Base-by-base conservation (phyloP, 2,888 invertebrate species). In the Romanomermis culicivorax region DNA sequence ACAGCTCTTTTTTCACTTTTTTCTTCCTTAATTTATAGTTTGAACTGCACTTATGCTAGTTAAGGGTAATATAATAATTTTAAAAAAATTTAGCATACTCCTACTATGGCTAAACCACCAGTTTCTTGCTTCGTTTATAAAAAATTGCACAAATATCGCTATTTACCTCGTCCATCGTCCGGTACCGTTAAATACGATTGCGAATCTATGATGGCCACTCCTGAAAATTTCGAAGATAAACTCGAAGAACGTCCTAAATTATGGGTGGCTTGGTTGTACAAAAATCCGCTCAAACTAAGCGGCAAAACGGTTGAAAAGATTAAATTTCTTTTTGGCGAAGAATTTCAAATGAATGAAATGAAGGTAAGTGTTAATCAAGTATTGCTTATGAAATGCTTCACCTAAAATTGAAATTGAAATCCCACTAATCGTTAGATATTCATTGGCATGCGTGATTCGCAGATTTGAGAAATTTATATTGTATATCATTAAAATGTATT, bases 211-310 rank as follows among this genome's bases (percentile, higher is more conserved):
- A 24, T 57, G 17, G 62, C 61, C 2, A 57, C 61, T 24, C 58
- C 63, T 14, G 55, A 56, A 2, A 57, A 62, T 36, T 66, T 67
- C 55, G 61, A 62, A 29, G 60, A 61, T 27, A 58, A 61, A 56
- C 55, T 55, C 2, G 60, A 58, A 14, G 62, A 60, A n/a, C 64
- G 66, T 11, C 63, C 67, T 11, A 67, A 67, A 56, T 57, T 67
- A 26, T 67, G 66, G 66, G 58, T 64, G 54, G 65, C 62, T 2
- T 67, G 67, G 67, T 45, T 64, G n/a, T 64, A 64, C 53, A 57
- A 63, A 11, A 63, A 63, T 42, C 52, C 59, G 26, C 61, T 62
- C 20, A 62, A 60, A 55, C 64, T 64, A 62, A 64, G 61, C 7
- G 57, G 58, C 42, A 57, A 61, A 29, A 56, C 59, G 2, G 60